Evolutionary conservation across 1,140 invertebrate genomes (phyloP).

Genomic region (Trichomalopsis sarcophagae): DNA sequence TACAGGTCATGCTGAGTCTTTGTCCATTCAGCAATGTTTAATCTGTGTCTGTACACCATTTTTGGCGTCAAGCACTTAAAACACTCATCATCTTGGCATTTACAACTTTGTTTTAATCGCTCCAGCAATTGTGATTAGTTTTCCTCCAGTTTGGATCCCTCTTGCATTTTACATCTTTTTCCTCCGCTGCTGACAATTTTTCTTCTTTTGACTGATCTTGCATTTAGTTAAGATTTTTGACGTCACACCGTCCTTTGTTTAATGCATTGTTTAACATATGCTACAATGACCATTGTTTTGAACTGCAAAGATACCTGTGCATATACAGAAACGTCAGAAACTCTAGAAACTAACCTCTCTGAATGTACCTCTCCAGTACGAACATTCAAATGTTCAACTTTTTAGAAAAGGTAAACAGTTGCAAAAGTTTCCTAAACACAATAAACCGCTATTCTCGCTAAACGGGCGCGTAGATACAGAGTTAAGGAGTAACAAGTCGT

Average conservation of each 20-base stretch:
- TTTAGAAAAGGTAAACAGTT: too few species aligned
- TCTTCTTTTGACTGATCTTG: too few species aligned
- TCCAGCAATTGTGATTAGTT: slow-evolving; percentile 79
- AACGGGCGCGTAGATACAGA: neutral
- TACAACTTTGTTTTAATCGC: slow-evolving; percentile 82
- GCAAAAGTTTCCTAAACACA: too few species aligned
- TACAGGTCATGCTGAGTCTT: slow-evolving; percentile 84
- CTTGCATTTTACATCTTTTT: slow-evolving; percentile 7
- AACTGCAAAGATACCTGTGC: neutral
- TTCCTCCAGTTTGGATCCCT: slow-evolving; percentile 75
- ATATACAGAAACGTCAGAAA: neutral
- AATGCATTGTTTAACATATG: neutral
- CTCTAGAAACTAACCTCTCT: neutral
- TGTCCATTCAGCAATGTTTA: slow-evolving; percentile 87
- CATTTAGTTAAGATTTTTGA: neutral
- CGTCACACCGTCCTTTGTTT: neutral
- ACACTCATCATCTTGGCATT: slow-evolving; percentile 85
- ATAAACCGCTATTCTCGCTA: too few species aligned
- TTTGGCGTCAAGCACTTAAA: slow-evolving; percentile 84
- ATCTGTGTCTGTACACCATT: slow-evolving; percentile 83
- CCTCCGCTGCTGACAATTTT: too few species aligned
- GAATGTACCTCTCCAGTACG: too few species aligned
- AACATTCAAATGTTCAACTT: neutral
- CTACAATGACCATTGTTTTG: neutral
- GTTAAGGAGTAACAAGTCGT: neutral